Evolutionary conservation across 2,888 invertebrate genomes (phyloP).

Genomic region (Dasysyrphus albostriatus): DNA sequence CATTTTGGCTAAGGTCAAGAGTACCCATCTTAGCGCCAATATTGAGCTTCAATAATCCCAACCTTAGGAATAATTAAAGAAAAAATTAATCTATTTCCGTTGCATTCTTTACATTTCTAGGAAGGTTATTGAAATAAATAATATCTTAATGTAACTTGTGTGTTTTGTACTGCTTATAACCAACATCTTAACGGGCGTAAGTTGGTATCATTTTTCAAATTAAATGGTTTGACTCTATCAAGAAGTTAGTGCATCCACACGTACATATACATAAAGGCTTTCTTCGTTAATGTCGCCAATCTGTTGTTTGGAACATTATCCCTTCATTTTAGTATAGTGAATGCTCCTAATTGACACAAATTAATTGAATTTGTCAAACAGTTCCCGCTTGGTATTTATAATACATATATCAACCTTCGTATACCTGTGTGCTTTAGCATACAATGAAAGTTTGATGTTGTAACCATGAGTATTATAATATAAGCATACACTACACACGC

Average conservation of each 20-base stretch:
- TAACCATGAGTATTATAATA: background rate
- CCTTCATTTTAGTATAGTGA: background rate
- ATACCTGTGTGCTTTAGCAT: background rate
- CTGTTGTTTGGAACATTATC: background rate
- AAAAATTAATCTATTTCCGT: too few species aligned
- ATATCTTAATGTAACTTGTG: too few species aligned
- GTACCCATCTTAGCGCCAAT: too few species aligned
- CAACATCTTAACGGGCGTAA: too few species aligned
- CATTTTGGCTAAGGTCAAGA: too few species aligned
- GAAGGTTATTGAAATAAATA: too few species aligned
- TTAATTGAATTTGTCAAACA: constrained; percentile 49
- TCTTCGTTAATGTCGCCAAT: background rate
- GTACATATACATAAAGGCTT: background rate
- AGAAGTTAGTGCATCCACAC: background rate
- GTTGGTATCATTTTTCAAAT: too few species aligned
- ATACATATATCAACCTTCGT: background rate
- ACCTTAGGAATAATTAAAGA: too few species aligned
- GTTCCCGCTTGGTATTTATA: constrained; percentile 13
- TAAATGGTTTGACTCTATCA: too few species aligned
- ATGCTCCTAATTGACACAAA: constrained; percentile 39
- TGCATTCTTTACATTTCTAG: too few species aligned
- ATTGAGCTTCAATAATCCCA: too few species aligned
- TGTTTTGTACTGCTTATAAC: too few species aligned
- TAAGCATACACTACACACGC: constrained; percentile 24
- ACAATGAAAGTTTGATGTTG: constrained; percentile 1